Evolutionary conservation across 1,140 invertebrate species (phyloP), one percentile per base, ranked within the genome.

Genomic region (Drosophila leontia): DNA sequence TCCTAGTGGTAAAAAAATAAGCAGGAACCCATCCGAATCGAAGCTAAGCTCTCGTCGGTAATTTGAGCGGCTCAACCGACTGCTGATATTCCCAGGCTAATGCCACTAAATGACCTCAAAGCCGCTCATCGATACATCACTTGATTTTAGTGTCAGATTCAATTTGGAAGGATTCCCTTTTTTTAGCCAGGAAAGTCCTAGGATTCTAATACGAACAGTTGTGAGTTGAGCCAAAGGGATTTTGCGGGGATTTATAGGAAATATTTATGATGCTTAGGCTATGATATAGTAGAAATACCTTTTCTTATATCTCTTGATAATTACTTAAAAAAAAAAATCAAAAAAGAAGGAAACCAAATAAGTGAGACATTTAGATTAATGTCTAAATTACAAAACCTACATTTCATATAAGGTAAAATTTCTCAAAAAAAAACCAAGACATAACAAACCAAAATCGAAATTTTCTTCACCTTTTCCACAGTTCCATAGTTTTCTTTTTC

Each of bases 101-200:
- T 88, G 65, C 80, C 59, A 37, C 59, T 69, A 84, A 88, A 88
- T 78, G 74, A 84, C 84, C 85, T 58, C 80, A 83, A 85, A 84
- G 65, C 74, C 74, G 58, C 50, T 62, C 78, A 84, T 81, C 85
- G 74, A 88, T 88, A 88, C 80, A 84, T 88, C 84, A 88, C 84
- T 90, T 80, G 64, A 80, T 78, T 86, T 77, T 72, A 78, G 69
- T 88, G 84, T 69, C 85, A 17, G 41, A 62, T 69, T 88, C 84
- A 88, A 88, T 87, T 87, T 84, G 68, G 57, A 58, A 39, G 59
- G 48, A 78, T 62, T 64, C 56, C 59, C 60, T 45, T 68, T 37
- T 67, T 53, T 68, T 42, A 23, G 17, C 19, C 17, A 35, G 32
- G 55, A 41, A 32, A 60, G 41, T 75, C 59, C 15, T 29, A 1